A percentile compares a stretch with the other conserved stretches of the same genome.
These are phyloP conservation scores for Aplochiton taeniatus DNA, from an alignment of 2,797 vertebrate genomes.

Conservation along the genomic window DNA sequence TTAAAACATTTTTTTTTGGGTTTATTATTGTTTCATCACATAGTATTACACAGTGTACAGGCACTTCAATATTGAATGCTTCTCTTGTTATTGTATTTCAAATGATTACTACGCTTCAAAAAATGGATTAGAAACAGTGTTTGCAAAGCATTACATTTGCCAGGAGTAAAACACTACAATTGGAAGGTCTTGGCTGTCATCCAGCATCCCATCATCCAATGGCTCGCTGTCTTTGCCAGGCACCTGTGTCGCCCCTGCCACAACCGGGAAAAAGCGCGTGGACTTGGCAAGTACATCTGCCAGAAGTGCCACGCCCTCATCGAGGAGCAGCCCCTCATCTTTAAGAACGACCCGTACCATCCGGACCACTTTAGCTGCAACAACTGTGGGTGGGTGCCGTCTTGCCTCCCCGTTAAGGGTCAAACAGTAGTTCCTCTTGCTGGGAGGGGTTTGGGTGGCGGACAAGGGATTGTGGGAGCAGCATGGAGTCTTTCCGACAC, in stretches of 20 bases:
- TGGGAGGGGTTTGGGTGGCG: no score
- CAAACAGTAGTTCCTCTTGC: no score
- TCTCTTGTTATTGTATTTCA: no score
- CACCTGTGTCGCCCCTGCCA: constrained; percentile 96
- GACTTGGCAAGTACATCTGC: constrained; percentile 91
- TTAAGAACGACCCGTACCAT: constrained; percentile 97
- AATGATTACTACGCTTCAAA: no score
- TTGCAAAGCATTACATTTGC: constrained; percentile 62
- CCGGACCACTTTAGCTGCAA: constrained; percentile 98
- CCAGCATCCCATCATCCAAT: constrained; percentile 17
- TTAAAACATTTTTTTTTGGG: neutral
- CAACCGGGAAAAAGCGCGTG: constrained; percentile 93
- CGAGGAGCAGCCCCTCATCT: constrained; percentile 92
- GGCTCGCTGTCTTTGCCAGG: constrained; percentile 61
- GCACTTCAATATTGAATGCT: no score
- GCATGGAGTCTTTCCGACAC: no score
- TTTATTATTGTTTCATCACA: constrained; percentile 21
- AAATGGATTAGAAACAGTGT: no score
- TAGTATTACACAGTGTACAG: constrained; percentile 4
- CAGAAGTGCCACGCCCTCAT: constrained; percentile 90
- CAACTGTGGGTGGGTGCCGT: constrained; percentile 86
- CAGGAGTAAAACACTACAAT: constrained; percentile 99
- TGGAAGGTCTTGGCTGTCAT: constrained; percentile 56
- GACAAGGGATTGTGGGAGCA: no score
- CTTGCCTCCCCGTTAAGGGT: no score